phyloP scores from a whole-genome alignment of 2,888 invertebrate species.

The Leptopilina myrica region DNA sequence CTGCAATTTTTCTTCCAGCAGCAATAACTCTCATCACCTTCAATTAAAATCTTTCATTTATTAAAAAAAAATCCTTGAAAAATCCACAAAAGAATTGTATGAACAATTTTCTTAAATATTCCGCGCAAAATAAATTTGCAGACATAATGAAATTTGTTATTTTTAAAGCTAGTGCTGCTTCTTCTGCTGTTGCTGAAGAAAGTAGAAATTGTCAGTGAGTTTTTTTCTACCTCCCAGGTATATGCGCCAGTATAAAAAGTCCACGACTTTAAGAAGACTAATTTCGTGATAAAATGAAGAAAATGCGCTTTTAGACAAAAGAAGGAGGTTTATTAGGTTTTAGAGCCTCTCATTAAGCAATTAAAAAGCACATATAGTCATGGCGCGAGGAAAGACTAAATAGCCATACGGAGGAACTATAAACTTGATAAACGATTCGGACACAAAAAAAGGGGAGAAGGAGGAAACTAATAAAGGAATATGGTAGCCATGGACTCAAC shows the following conservation, averaged over 20 bases:
- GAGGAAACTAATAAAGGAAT: conserved; percentile 5
- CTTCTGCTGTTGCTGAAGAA: too few relatives aligned
- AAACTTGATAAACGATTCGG: conserved; percentile 3
- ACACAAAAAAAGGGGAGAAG: neutral
- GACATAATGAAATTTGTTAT: neutral
- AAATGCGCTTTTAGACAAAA: conserved; percentile 6
- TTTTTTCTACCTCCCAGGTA: neutral
- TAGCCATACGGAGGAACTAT: conserved; percentile 1
- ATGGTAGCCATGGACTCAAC: neutral
- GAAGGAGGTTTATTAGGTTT: conserved; percentile 1
- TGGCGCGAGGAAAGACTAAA: neutral
- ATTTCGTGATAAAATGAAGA: neutral
- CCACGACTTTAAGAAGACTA: neutral
- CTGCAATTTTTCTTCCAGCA: too few relatives aligned
- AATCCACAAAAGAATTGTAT: too few relatives aligned
- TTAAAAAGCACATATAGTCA: conserved; percentile 1
- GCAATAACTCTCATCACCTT: neutral
- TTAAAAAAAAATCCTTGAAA: too few relatives aligned
- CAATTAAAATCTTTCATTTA: too few relatives aligned
- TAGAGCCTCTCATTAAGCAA: conserved; percentile 11
- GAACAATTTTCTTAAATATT: too few relatives aligned
- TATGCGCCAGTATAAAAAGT: neutral
- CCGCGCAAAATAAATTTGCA: too few relatives aligned
- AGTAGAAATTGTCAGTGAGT: neutral
- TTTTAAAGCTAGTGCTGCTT: neutral